Evolutionary conservation across 2,797 vertebrate genomes (phyloP).

Genomic region (Gymnocypris eckloni): DNA sequence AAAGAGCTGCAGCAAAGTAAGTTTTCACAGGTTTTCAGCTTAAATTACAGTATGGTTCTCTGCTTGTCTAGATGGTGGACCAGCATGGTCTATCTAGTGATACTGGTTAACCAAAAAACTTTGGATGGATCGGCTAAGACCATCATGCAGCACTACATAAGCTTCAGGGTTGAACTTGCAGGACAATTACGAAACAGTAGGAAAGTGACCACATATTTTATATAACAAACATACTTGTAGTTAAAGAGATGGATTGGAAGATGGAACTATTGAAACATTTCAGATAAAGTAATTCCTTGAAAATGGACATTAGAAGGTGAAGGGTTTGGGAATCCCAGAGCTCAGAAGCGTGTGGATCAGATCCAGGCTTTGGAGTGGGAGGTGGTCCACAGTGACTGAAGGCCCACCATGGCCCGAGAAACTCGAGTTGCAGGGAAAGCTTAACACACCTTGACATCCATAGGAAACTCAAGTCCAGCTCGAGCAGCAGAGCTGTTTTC

Average conservation of each 20-base stretch:
- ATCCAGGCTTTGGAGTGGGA: constrained; percentile 32
- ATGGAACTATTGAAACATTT: not conserved
- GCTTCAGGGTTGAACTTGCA: not conserved
- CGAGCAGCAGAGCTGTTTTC: constrained; percentile 74
- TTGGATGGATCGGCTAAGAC: not conserved
- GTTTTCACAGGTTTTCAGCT: not conserved
- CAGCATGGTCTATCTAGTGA: not conserved
- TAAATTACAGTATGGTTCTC: not conserved
- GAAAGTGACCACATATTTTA: not conserved
- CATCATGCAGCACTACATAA: not conserved
- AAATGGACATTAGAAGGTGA: constrained; percentile 33
- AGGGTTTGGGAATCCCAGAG: constrained; percentile 45
- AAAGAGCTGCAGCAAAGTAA: not conserved
- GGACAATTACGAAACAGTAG: not conserved
- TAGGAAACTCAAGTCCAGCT: constrained; percentile 78
- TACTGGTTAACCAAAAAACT: constrained; percentile 2
- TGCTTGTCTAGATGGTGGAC: constrained; percentile 4
- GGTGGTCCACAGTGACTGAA: constrained; percentile 70
- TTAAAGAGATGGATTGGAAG: not conserved
- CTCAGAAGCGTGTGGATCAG: constrained; percentile 19
- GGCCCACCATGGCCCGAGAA: constrained; percentile 76
- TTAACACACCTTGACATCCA: constrained; percentile 83
- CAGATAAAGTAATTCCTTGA: constrained; percentile 32
- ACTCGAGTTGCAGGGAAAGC: constrained; percentile 64
- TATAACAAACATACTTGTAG: not conserved